Base-by-base conservation (phyloP, 2,888 invertebrate species). In the Molanna angustata region DNA sequence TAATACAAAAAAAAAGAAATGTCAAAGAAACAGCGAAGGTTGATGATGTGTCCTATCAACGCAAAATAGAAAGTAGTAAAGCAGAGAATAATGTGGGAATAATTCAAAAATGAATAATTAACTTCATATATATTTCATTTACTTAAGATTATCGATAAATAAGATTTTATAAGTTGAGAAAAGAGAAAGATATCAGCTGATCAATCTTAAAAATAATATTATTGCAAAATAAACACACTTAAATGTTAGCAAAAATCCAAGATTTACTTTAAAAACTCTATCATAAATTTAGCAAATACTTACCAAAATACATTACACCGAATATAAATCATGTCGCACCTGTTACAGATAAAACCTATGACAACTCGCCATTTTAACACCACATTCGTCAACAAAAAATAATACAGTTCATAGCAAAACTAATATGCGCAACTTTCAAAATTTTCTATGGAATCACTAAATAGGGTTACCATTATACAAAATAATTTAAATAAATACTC, bases 291-390 rank as follows among this genome's bases (percentile, higher is more conserved):
- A n/a, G n/a, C n/a, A n/a, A n/a, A n/a, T n/a, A 39, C 48, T 48
- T 20, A 54, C 54, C 50, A 22, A 45, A 46, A 49, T 46, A 20
- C 33, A 50, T 54, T 40, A 46, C 40, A 50, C 19, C 22, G 42
- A 54, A 54, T 45, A 42, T 19, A 41, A 54, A 45, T 50, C 54
- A 54, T 54, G 50, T 54, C 54, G 54, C 54, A 54, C 54, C 54
- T 50, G 54, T 54, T 54, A 54, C 45, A 49, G 46, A 49, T 44
- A 37, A 41, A 50, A 54, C 41, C 46, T 46, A 42, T 50, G 54
- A 54, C 54, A 54, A 54, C 44, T 50, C 49, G 54, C 54, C 54
- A 54, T 54, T 54, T 54, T 54, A 49, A 41, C 46, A 50, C 45
- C 21, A 54, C 40, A 41, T 40, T 44, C 43, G 53, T 44, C 48